Base-by-base conservation (phyloP, 2,888 invertebrate species). In the Trichopria drosophilae region DNA sequence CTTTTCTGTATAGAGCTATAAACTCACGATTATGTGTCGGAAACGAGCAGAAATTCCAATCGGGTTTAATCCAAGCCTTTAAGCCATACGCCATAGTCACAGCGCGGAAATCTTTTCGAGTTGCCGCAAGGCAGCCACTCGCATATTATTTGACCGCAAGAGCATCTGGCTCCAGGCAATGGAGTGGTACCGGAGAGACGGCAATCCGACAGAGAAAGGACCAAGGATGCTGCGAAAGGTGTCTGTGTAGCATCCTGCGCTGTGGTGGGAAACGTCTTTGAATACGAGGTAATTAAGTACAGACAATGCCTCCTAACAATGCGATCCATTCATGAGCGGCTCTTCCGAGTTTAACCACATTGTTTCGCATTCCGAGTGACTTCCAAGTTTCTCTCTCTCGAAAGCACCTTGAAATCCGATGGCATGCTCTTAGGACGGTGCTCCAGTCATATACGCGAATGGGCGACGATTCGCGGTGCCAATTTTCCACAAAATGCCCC, bases 271-370 rank as follows among this genome's bases (percentile, higher is more conserved):
- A 46, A 39, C 48, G 57, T 52, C 55, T 56, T 44, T 53, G 60
- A 56, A 60, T 56, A 56, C 52, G 56, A 53, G 46, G 59, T 57
- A 53, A 59, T 62, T 60, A 59, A 57, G 56, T 45, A 45, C 43
- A 51, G 44, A 56, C 53, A 56, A 53, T 53, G 54, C 54, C 53
- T 46, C 39, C 44, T 54, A 49, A 50, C 49, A 53, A 56, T 56
- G 53, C 53, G 34, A 28, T 24, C 31, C 35, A 35, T 37, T 31
- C 39, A 39, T 41, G 47, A 34, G 40, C 43, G 39, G 50, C 48
- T 44, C 45, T 47, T 45, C 47, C 53, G 41, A 50, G 48, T 34
- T 47, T 45, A 41, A 45, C 43, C 48, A 53, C 53, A 56, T 53
- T 56, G 53, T 56, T 56, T 56, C 51, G 45, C 50, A 53, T 53